Evolutionary conservation across 2,797 vertebrate genomes (phyloP), one percentile per base, ranked within the genome.

Genomic region (Babyrousa celebensis): DNA sequence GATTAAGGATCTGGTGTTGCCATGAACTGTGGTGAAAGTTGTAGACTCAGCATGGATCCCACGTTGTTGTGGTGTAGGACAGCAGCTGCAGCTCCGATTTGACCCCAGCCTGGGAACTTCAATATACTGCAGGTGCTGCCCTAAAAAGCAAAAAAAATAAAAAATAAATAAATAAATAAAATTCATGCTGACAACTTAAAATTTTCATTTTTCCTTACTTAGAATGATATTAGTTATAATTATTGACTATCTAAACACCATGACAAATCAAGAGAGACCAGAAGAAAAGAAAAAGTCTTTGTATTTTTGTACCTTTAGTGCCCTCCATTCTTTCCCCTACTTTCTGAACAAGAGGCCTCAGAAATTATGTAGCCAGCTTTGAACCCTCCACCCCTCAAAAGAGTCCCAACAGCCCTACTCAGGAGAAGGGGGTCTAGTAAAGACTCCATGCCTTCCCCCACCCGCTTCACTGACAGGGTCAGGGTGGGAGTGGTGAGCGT

Each of bases 141-240:
- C 43, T 48, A 48, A 48, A 48, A 48, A 48, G 43, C 43, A 48
- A 48, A 48, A 48, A 48, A 48, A 48, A 10, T 7, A 48, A 48
- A 10, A 48, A 48, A 10, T 7, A 48, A 48, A 10, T 7, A 48
- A 48, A 48, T 6, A 48, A 48, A 16, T 60, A 71, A 85, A 91
- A 87, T 80, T 65, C 52, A 83, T 82, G 23, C 43, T 74, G 77
- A 82, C 91, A 43, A 82, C 83, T 60, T 43, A 60, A 48, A 60
- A 68, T 87, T 88, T 91, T 68, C 56, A 32, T 74, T 92, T 91
- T 84, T 96, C 32, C 78, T 92, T 82, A 83, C 9, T 58, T 89
- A 90, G 18, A 60, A 77, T 29, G 10, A 70, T 70, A 86, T 91
- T 79, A 72, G 43, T 89, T 89, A 21, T 74, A 43, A 88, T 67